phyloP scores from a whole-genome alignment of 2,113 vertebrate species.

The Pelusios castaneus region DNA sequence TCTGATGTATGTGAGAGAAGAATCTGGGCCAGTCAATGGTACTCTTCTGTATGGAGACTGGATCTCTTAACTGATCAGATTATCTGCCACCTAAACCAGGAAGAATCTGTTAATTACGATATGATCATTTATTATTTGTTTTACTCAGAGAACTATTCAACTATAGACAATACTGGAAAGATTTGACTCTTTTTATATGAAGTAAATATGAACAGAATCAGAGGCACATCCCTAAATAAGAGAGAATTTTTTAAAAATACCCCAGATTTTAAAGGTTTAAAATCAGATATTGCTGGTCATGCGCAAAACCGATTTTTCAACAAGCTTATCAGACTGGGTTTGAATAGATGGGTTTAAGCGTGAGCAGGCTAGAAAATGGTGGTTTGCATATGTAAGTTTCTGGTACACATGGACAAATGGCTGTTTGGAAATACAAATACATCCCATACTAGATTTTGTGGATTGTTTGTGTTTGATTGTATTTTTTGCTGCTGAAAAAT shows the following conservation, averaged over 20 bases:
- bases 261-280: neutral
- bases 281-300: neutral
- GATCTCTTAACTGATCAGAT: neutral
- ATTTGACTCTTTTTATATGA: neutral
- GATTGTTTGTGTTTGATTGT: neutral
- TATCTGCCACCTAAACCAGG: neutral
- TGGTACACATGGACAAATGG: neutral
- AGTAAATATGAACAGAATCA: neutral
- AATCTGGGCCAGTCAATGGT: neutral
- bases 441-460: neutral
- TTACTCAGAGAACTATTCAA: neutral
- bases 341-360: neutral
- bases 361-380: neutral
- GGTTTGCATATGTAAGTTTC: neutral
- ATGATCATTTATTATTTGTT: neutral
- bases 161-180: neutral
- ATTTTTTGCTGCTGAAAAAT: neutral
- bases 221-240: neutral
- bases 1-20: neutral
- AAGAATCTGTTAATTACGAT: neutral
- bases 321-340: neutral
- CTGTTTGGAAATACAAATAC: neutral
- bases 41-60: neutral
- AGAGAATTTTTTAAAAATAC: neutral
- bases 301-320: neutral